Base-by-base conservation (phyloP, 2,888 invertebrate genomes). In the Carpatolechia fugitivella region DNA sequence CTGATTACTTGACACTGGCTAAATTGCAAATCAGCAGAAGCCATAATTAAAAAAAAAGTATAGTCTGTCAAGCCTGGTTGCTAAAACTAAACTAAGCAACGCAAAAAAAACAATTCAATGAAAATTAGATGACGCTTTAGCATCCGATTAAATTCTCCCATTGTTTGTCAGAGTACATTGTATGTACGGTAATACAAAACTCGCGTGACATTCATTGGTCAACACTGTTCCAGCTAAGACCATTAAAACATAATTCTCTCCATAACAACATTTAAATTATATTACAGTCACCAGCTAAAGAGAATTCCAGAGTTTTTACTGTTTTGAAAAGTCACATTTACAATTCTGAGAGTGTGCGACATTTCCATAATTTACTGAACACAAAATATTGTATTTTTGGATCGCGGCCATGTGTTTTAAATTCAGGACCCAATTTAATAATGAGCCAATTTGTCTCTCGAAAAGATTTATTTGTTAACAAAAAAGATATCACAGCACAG, bases 211-310 rank as follows among this genome's bases (percentile, higher is more conserved):
- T 41, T 41, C 18, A 41, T 41, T 41, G 18, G 10, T 41, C 18
- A 16, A 41, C 40, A 41, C 11, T 44, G 29, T 29, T 44, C 10
- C 44, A 29, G 13, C 44, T 20, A 44, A n/a, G 20, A 24, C 44
- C 29, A 44, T 44, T 44, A 44, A 44, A 44, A 44, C 44, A 44
- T 44, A 29, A n/a, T 20, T 13, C 44, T n/a, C 44, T 11, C 13
- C 20, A 13, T 14, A 44, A 30, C 29, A 47, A 14, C n/a, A n/a
- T n/a, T 16, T 16, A 11, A 31, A 10, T 14, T 31, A 14, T 47
- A 31, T 31, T 31, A 31, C 11, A 16, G 14, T 2, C 10, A 10
- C 24, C 46, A 46, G 10, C 30, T n/a, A 29, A 10, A 41, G 41
- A 44, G 20, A 44, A 44, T 18, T 16, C 18, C n/a, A 16, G 4